Evolutionary conservation across 2,113 vertebrate species (phyloP), one percentile per base, ranked within the genome.

Genomic region (Mesocricetus auratus): DNA sequence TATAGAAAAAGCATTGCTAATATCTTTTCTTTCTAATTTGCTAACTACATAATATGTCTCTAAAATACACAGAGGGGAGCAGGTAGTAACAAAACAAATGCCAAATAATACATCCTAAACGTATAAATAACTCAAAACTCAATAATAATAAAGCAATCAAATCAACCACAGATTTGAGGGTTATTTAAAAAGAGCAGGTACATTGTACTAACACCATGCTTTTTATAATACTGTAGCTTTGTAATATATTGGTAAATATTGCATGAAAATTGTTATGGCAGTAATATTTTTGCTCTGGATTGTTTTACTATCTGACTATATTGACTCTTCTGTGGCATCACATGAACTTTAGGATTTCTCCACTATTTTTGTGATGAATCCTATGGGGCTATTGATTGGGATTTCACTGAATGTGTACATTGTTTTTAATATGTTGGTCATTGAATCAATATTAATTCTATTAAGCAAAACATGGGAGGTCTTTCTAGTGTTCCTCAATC

Each of bases 21-120:
- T 29, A 81, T 53, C 3, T 81, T 92, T 78, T 64, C 68, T 85
- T 75, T 77, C 64, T 36, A 24, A 7, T 93, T 95, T 95, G 31
- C 45, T 45, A 96, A 64, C 36, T 39, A 90, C 12, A 73, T 71
- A 92, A 13, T 75, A 58, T 68, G 1, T 50, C 10, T 89, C 15
- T 15, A 83, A 74, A 95, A 33, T 42, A 95, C 22, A 58, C 45
- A 93, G 31, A 71, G 31, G 7, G 7, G 9, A 89, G 5, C 64
- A 50, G 82, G 39, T 66, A 68, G 26, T 90, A 66, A 95, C 33
- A 91, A 94, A 74, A 39, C 2, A 47, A 29, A 60, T 9, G 68
- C 1, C 6, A 89, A 75, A 50, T n/a, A 24, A 42, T 85, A 17
- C 42, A 68, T 81, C 16, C 31, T 47, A 26, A 86, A 79, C 69